phyloP scores from a whole-genome alignment of 2,797 vertebrate genomes.

The Tangara arthus region DNA sequence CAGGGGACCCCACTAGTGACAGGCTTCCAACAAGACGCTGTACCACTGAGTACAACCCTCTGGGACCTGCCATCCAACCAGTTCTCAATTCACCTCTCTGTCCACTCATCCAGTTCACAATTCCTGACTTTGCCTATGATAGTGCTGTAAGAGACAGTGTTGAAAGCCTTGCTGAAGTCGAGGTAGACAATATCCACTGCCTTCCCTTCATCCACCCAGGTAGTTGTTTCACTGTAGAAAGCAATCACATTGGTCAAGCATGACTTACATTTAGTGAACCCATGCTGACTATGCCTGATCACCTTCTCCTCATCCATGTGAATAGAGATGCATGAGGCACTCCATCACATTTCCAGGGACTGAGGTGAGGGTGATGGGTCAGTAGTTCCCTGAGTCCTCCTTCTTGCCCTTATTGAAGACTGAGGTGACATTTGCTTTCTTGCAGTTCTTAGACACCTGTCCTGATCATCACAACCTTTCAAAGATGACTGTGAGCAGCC shows the following conservation, averaged over 20 bases:
- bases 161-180: not conserved
- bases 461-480: accelerated
- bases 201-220: not conserved
- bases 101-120: not conserved
- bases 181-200: no score
- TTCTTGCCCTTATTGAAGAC: not conserved
- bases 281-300: not conserved
- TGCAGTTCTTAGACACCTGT: not conserved
- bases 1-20: not conserved
- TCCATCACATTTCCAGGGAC: not conserved
- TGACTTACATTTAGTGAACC: not conserved
- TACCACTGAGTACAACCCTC: no score
- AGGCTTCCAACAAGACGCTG: not conserved
- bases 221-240: not conserved
- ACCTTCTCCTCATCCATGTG: not conserved
- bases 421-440: not conserved
- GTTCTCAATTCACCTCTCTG: not conserved
- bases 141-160: not conserved
- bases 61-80: not conserved
- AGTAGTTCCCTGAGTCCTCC: not conserved
- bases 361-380: not conserved
- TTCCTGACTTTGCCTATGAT: not conserved
- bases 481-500: not conserved
- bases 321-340: not conserved
- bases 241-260: not conserved